Percentiles rank a stretch among this genome's conserved stretches.
Conservation (phyloP, 2,113 vertebrate species). For the Paramormyrops kingsleyae region DNA sequence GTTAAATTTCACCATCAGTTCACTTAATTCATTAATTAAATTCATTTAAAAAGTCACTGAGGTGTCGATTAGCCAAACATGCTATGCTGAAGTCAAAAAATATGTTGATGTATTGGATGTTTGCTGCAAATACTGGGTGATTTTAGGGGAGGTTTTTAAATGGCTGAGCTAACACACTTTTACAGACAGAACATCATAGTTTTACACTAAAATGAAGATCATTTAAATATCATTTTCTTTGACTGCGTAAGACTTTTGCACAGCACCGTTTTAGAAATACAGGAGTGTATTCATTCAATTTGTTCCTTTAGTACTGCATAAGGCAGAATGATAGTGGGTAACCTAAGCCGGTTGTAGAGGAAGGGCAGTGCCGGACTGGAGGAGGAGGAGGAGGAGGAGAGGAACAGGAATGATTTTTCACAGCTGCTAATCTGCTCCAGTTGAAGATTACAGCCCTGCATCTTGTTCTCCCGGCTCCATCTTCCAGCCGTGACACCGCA, state of each 20-base stretch:
- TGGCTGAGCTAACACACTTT: neutral
- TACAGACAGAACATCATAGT: neutral
- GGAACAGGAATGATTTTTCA: neutral
- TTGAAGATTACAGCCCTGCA: neutral
- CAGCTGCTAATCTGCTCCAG: neutral
- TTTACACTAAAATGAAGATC: neutral
- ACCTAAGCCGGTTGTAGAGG: neutral
- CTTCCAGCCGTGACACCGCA: too few relatives aligned
- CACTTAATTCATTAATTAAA: neutral
- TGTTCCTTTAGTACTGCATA: neutral
- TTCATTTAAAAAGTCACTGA: neutral
- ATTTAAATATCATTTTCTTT: neutral
- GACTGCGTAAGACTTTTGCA: neutral
- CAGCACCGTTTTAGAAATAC: neutral
- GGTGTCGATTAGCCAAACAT: neutral
- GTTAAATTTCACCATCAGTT: neutral
- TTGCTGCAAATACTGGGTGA: neutral
- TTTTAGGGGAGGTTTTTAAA: neutral
- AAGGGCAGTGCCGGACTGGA: neutral
- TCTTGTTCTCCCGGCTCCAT: neutral
- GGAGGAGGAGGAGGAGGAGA: neutral
- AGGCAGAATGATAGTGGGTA: neutral
- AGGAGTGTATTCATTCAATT: neutral
- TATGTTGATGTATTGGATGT: neutral
- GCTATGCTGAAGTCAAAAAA: neutral